Evolutionary conservation across 1,140 invertebrate species (phyloP), one percentile per base, ranked within the genome.

Genomic region (Saxidomus purpurata): DNA sequence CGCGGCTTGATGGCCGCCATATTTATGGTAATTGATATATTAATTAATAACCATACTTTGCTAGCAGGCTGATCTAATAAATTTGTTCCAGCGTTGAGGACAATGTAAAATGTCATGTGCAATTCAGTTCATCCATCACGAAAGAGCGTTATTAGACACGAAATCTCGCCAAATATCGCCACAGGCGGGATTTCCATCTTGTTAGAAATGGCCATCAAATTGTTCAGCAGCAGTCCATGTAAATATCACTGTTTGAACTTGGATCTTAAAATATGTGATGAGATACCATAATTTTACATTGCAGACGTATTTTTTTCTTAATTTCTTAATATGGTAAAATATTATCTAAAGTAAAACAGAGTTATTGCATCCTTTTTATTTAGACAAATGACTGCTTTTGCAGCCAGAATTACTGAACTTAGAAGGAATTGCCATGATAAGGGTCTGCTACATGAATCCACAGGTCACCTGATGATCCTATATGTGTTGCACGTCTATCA

Each of bases 1-100:
- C 19, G 13, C 15, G 15, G 8, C 25, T 38, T 88, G 86, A 88
- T 63, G 59, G 49, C 59, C 52, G 86, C 86, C 77, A 81, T 88
- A 88, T 88, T 88, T 79, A 88, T 88, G 86, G 77, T 88, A 88
- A 88, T 88, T 88, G 86, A 81, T 63, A 49, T 71, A 80, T 81
- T 88, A 88, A 88, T 88, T 88, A 88, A 88, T 88, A 88, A 88
- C 31, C 86, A 28, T 43, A 69, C 34, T 79, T 80, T 63, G 40
- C 28, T 31, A 71, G 34, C 15, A 81, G 25, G 22, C 52, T 67
- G 55, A 80, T 88, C 52, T 74, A 81, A 88, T 79, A 88, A 88
- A 88, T 88, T 80, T 81, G 86, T 81, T 81, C 77, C 38, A 52
- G 59, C 22, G 43, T 19, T 1, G 74, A 52, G 49, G 63, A 88